Evolutionary conservation across 2,888 invertebrate species (phyloP), one percentile per base, ranked within the genome.

Genomic region (Andricus curvator): DNA sequence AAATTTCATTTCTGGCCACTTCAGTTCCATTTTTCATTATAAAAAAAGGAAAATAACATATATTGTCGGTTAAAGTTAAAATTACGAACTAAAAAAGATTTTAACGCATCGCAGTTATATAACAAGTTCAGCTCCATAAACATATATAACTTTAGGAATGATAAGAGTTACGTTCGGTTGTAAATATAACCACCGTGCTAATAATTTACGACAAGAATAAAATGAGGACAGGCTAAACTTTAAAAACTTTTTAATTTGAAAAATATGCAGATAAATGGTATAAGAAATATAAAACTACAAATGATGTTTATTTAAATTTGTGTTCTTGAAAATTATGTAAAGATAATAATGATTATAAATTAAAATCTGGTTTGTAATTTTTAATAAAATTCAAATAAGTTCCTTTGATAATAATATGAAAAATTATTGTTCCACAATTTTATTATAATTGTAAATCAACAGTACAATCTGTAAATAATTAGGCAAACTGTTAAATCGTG

Each of bases 141-240:
- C 60, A 25, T 78, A 80, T 33, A 33, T 67, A 51, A 70, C 82
- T 81, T 82, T 84, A 82, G 80, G 84, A 82, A 84, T 84, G 86
- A 86, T 86, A 86, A 86, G 85, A 85, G 60, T 51, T 48, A 77
- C 82, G 78, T 83, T 85, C 85, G 83, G 85, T 86, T 86, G 84
- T 84, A 83, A 81, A 81, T 84, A 85, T 82, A 82, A 77, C 81
- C 82, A 83, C 81, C 84, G 44, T 83, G 82, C 78, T 62, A 82
- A 84, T 84, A 82, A 83, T 85, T 80, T 81, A 81, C 82, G 80
- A 81, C 84, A 80, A 80, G 83, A 51, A n/a, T 8, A n/a, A n/a
- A 51, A 51, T n/a, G 51, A 51, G 51, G 20, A 51, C 51, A 51
- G 17, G n/a, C 51, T 51, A 3, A n/a, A 8, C 8, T n/a, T n/a